A percentile compares a stretch with the other conserved stretches of the same genome.
Conservation (phyloP, 2,797 vertebrate species). For the Bryconaethiops microstoma region DNA sequence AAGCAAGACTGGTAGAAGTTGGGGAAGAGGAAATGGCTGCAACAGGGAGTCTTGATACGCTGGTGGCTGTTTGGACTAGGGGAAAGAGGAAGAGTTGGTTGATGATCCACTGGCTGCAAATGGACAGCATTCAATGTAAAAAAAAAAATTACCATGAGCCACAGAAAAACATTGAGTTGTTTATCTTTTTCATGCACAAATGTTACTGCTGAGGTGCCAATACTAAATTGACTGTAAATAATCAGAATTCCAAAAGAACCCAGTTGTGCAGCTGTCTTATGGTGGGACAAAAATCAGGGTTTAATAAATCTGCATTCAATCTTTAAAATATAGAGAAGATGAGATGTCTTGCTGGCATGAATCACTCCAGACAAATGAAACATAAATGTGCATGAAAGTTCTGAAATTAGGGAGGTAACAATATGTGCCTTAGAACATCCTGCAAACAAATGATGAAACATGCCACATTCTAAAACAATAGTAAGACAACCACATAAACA, state of each 20-base stretch:
- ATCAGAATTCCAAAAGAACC: neutral
- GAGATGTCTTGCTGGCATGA: neutral
- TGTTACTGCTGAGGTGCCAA: too few species aligned
- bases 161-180: neutral
- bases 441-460: neutral
- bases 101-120: slow-evolving; percentile 85
- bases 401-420: neutral
- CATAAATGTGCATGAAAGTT: neutral
- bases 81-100: slow-evolving; percentile 85
- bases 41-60: slow-evolving; percentile 68
- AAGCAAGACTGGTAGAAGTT: slow-evolving; percentile 76
- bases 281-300: neutral
- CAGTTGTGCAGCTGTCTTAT: neutral
- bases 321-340: neutral
- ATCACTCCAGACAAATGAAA: neutral
- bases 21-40: slow-evolving; percentile 51
- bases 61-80: slow-evolving; percentile 72
- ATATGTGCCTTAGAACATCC: neutral
- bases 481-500: too few species aligned
- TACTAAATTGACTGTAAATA: too few species aligned
- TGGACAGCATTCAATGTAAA: slow-evolving; percentile 78
- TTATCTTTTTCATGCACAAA: too few species aligned
- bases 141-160: too few species aligned
- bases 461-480: neutral
- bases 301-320: neutral